These are phyloP conservation scores for Apis cerana DNA, from an alignment of 1,140 invertebrate species.

Conservation along the genomic window DNA sequence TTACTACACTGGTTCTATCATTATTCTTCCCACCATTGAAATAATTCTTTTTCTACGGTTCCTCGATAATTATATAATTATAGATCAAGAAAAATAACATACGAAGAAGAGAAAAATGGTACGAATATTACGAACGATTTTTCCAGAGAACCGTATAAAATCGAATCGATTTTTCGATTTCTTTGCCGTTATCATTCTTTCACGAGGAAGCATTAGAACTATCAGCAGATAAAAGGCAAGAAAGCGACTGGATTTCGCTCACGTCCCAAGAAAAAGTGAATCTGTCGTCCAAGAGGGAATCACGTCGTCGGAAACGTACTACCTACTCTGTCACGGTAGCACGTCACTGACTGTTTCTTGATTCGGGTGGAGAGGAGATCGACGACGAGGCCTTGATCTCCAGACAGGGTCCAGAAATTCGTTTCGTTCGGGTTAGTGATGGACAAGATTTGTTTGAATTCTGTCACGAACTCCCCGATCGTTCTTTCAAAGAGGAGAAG, in stretches of 20 bases:
- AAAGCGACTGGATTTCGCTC: slow-evolving; percentile 6
- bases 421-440: slow-evolving; percentile 54
- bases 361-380: slow-evolving; percentile 21
- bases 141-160: background rate
- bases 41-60: too few species aligned
- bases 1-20: too few species aligned
- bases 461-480: slow-evolving; percentile 51
- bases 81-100: background rate
- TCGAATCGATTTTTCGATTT: background rate
- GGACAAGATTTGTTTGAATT: slow-evolving; percentile 62
- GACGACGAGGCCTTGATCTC: slow-evolving; percentile 36
- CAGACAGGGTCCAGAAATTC: slow-evolving; percentile 47
- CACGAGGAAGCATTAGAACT: slow-evolving; percentile 1
- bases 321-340: slow-evolving; percentile 11
- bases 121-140: background rate
- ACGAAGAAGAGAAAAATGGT: background rate
- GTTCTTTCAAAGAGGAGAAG: slow-evolving; percentile 16
- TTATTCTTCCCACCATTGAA: too few species aligned
- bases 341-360: slow-evolving; percentile 18
- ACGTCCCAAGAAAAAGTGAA: slow-evolving; percentile 30
- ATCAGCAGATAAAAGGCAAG: background rate
- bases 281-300: slow-evolving; percentile 20
- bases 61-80: too few species aligned
- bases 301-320: slow-evolving; percentile 1
- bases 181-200: background rate